These are phyloP conservation scores for Aix galericulata DNA, from an alignment of 2,113 vertebrate species.

Conservation along the genomic window DNA sequence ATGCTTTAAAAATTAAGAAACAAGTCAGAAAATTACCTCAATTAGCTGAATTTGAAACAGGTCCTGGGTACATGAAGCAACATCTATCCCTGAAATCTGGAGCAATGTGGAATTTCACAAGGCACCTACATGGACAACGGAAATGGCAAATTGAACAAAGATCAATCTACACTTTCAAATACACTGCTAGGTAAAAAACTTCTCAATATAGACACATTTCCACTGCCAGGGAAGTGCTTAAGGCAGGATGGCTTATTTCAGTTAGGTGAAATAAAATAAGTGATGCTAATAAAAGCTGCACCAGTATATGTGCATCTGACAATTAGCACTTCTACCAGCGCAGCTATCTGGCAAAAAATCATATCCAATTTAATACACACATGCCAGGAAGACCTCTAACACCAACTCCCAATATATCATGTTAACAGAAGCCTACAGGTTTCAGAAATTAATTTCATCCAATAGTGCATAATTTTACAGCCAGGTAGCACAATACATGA, in stretches of 20 bases:
- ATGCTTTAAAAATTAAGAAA: not conserved
- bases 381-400: not conserved
- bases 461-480: not conserved
- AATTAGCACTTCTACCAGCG: not conserved
- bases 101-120: not conserved
- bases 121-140: not conserved
- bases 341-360: not conserved
- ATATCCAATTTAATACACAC: not conserved
- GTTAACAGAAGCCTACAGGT: not conserved
- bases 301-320: not conserved
- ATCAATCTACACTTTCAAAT: not conserved
- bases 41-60: not conserved
- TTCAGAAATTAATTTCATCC: not conserved
- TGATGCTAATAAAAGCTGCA: not conserved
- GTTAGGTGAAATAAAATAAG: not conserved
- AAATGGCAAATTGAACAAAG: not conserved
- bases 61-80: not conserved
- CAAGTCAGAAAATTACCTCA: not conserved
- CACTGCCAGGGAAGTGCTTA: not conserved
- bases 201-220: not conserved
- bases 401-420: not conserved
- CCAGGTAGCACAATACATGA: rapidly evolving
- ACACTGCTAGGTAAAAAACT: not conserved
- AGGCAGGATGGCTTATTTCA: not conserved
- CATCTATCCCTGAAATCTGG: not conserved